Evolutionary conservation across 2,888 invertebrate species (phyloP), one percentile per base, ranked within the genome.

Genomic region (Hololepta plana): DNA sequence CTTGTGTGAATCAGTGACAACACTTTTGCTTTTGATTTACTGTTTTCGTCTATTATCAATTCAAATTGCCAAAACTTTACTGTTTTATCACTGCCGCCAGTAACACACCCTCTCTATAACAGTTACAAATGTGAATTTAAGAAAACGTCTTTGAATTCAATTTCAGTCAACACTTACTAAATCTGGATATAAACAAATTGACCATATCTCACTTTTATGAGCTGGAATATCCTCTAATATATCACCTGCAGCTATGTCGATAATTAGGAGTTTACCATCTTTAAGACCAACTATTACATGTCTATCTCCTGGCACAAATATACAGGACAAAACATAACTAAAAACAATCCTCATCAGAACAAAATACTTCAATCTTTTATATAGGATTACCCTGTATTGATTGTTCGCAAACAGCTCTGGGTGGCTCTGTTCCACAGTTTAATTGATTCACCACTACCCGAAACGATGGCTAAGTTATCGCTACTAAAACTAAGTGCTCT

Each of bases 51-150:
- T 8, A 67, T 62, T 20, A 88, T 67, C 8, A 91, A 60, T 49
- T 91, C 87, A 49, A 91, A 93, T 30, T 76, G 72, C 95, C 95
- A 96, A 41, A 93, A 73, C 53, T 90, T 91, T 0, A 93, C 79
- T 1, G 79, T 79, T 35, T 79, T 72, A 49, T 96, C 95, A 1
- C 76, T 77, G 28, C 91, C 79, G 2, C 88, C 91, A 3, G 85
- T 76, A 5, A 72, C 72, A 42, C 84, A 73, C 2, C 85, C 82
- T 40, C 72, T 59, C 74, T 75, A 46, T 13, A 59, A 54, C 39
- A 40, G 36, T 33, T 12, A 31, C 17, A 17, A 17, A 17, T 17
- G 6, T 17, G 17, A 17, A 17, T 17, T 17, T 17, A 7, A 8
- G 8, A 17, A 8, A 17, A 8, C 7, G 7, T 17, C 8, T 17